These are phyloP conservation scores for Allacma fusca DNA, from an alignment of 2,888 invertebrate species.

Conservation along the genomic window DNA sequence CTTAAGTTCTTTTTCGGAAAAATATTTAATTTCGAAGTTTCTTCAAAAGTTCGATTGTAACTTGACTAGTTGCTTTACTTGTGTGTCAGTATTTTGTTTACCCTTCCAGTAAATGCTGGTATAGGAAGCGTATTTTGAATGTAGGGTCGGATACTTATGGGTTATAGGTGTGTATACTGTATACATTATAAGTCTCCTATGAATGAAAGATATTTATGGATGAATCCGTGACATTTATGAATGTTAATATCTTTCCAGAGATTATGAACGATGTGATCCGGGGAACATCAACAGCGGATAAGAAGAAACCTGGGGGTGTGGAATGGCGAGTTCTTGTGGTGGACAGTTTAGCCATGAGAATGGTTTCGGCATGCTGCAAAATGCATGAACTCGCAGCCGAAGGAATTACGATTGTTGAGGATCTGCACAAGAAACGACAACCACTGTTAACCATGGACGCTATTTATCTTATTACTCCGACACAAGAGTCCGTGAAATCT, in stretches of 20 bases:
- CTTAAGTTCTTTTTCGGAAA: too few species aligned
- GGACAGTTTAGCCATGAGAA: slow-evolving; percentile 54
- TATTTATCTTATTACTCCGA: slow-evolving; percentile 56
- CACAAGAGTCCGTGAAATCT: slow-evolving; percentile 45
- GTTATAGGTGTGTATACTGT: too few species aligned
- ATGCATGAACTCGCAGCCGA: slow-evolving; percentile 58
- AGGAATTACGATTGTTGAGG: slow-evolving; percentile 59
- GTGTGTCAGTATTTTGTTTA: too few species aligned
- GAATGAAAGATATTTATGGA: too few species aligned
- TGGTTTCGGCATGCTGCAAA: slow-evolving; percentile 57
- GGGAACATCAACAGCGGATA: slow-evolving; percentile 31
- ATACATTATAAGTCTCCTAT: too few species aligned
- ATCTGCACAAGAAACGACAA: slow-evolving; percentile 56
- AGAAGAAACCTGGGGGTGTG: slow-evolving; percentile 16
- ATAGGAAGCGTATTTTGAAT: too few species aligned
- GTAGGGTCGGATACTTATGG: too few species aligned
- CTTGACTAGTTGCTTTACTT: too few species aligned
- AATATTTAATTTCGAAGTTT: too few species aligned
- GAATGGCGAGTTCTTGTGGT: slow-evolving; percentile 52
- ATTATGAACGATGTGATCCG: slow-evolving; percentile 56
- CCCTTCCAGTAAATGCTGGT: too few species aligned
- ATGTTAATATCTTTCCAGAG: slow-evolving; percentile 40
- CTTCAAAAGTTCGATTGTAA: too few species aligned
- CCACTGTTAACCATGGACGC: slow-evolving; percentile 58
- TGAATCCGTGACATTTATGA: neutral